These are phyloP conservation scores for Oryctolagus cuniculus DNA, from an alignment of 2,113 vertebrate species.

Conservation along the genomic window mOryCun1.1 NC_091435.1:132697501-132698000, in stretches of 20 bases:
- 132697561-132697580: neutral
- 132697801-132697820: neutral
- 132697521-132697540: neutral
- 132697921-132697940: neutral
- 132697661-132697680: neutral
- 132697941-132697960: neutral
- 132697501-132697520: neutral
- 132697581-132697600: neutral
- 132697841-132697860: neutral
- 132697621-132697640: neutral
- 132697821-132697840: neutral
- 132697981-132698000: too few species aligned
- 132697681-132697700: neutral
- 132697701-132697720: neutral
- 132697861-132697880: neutral
- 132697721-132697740: neutral
- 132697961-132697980: neutral
- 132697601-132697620: slow-evolving; percentile 10
- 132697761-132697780: neutral
- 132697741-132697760: neutral
- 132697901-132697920: neutral
- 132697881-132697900: neutral
- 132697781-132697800: neutral
- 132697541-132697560: neutral
- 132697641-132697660: neutral